Evolutionary conservation across 2,797 vertebrate species (phyloP), one percentile per base, ranked within the genome.

Genomic region (Choloepus didactylus): DNA sequence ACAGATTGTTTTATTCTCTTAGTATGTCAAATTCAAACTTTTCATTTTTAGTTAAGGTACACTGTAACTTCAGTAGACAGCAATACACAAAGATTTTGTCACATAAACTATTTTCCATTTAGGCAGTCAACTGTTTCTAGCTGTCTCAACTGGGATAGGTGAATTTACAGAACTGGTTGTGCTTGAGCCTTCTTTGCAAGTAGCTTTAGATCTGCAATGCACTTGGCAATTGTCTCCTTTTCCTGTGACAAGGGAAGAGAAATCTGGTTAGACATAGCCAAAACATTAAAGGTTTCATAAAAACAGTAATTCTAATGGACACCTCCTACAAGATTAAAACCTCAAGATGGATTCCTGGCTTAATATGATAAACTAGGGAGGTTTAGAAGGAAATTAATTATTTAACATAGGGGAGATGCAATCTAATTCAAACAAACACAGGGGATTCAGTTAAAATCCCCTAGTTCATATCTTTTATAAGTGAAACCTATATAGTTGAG

Each of bases 141-240:
- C 54, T 56, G 51, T 56, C 16, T 18, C 54, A 56, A 5, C 6
- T 21, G 4, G n/a, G 84, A 91, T 0, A 44, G 80, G 66, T 1
- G 54, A 21, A 62, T 91, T 96, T 86, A 97, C 94, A 97, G 31
- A 84, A 96, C 25, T 9, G 95, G 93, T 98, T 27, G 97, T n/a
- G 98, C 98, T 31, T 98, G 99, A 29, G 98, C 98, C 3, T 96
- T 93, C 98, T 99, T 99, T 14, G 99, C 99, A 73, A 99, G 97
- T 0, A 97, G 96, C 97, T 99, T 99, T 96, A 99, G 98, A 97
- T 99, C 99, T 79, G 98, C 31, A 96, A 99, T 99, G 98, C 99
- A 99, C 98, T 99, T 99, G 75, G 99, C 98, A 77, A 99, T 99
- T 92, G 99, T 99, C 81, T 99, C 99, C 90, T 99, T 99, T 96